Base-by-base conservation (phyloP, 53 echinoderm and acorn worm genomes). In the Crossaster papposus region DNA sequence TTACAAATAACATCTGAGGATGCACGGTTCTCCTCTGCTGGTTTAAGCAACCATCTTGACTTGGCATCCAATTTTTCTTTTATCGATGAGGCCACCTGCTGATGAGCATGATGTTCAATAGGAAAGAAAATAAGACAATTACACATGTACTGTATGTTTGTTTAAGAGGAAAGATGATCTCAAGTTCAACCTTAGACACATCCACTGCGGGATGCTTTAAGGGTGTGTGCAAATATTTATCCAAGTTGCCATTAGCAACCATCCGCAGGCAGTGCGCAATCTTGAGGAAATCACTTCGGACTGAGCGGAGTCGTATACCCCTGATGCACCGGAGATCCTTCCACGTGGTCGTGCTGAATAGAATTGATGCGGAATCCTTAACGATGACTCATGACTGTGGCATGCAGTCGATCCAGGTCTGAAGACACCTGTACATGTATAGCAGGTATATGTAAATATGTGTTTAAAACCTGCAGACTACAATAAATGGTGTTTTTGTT, bases 211-310 rank as follows among this genome's bases (percentile, higher is more conserved):
- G 53, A 32, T 8, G 20, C 33, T 54, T 29, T 31, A 32, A 72
- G 85, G 85, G 85, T 85, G 85, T 85, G 85, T 85, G 73, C 71
- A 72, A 32, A 28, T 85, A 71, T 85, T 85, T 85, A 54, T 73
- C 73, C 72, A 11, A 18, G 85, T 85, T 73, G 85, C 53, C 85
- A 85, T 73, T 44, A 54, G 51, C 73, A 36, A 52, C 85, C 20
- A 58, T 58, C 58, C 23, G 44, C n/a, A 51, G 35, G 24, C 53
- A 24, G 28, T 72, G 31, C 54, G 73, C 72, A 11, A 32, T 72
- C 73, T 73, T 52, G 78, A 78, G 78, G 26, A 33, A 34, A 35
- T 33, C 33, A 35, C 17, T 10, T 13, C 51, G 78, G 50, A 50
- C n/a, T 20, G 50, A 44, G 18, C 51, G 12, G 78, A 78, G n/a